phyloP scores from a whole-genome alignment of 2,113 vertebrate genomes.

The Spea multiplicata region DNA sequence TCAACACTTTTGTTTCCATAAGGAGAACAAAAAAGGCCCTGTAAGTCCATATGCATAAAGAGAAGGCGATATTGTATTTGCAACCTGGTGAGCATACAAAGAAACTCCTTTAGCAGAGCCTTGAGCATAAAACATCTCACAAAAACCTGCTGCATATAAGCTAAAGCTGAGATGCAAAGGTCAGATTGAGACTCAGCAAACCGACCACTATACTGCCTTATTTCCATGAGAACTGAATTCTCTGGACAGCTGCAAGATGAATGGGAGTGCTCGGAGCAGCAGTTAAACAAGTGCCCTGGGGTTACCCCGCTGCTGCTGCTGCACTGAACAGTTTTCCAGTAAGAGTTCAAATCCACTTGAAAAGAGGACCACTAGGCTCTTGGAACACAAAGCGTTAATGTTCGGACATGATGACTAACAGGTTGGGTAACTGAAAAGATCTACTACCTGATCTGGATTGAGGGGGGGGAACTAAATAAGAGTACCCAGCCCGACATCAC shows the following conservation, averaged over 20 bases:
- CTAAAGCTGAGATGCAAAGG: background rate
- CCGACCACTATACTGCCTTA: background rate
- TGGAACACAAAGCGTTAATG: too few species aligned
- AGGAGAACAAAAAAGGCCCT: background rate
- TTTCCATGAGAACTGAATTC: background rate
- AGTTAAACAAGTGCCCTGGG: background rate
- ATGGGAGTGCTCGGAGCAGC: background rate
- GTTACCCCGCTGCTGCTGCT: background rate
- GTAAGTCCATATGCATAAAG: background rate
- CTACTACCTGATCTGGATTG: background rate
- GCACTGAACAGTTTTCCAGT: background rate
- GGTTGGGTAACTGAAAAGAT: background rate
- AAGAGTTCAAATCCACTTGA: too few species aligned
- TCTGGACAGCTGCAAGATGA: background rate
- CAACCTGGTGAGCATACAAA: background rate
- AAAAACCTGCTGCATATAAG: background rate
- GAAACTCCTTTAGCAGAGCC: background rate
- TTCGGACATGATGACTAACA: too few species aligned
- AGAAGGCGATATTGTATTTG: background rate
- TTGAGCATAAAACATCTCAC: background rate
- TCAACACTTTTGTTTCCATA: conserved; percentile 1
- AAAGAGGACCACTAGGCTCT: too few species aligned
- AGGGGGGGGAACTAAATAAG: background rate
- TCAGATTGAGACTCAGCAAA: background rate
- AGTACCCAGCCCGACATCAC: background rate